Base-by-base conservation (phyloP, 2,888 invertebrate genomes). In the Noctua pronuba region DNA sequence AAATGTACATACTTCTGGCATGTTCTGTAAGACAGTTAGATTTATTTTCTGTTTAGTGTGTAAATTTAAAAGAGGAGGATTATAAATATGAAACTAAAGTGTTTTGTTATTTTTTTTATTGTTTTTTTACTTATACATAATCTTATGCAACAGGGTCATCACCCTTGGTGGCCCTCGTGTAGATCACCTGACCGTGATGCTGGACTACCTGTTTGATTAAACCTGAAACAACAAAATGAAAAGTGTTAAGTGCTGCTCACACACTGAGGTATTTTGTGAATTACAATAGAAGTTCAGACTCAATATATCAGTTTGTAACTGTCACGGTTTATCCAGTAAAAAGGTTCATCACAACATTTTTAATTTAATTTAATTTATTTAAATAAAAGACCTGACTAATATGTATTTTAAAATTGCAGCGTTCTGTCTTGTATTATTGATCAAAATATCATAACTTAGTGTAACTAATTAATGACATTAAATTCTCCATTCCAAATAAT, bases 181-280 rank as follows among this genome's bases (percentile, higher is more conserved):
- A 99, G 95, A 99, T 99, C 86, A 99, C 97, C 97, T 99, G 99
- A 73, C 99, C 98, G 95, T 99, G 98, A 96, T 99, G 99, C 95
- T 99, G 99, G 81, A 99, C 98, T 86, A 99, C 99, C 96, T 99
- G 99, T 94, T 98, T 99, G 94, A 99, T 99, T 92, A 99, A 96
- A 93, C 99, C 98, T 99, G 97, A 1, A 92, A 88, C 77, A 95
- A 88, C 86, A 84, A 73, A 68, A 62, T 65, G 58, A 52, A 46
- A 8, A 70, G 35, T 71, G 31, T 31, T 38, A 77, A 70, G 65
- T 52, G n/a, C 60, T 31, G 28, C 28, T 28, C 31, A 35, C 1
- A 68, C 11, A 64, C 13, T 6, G 31, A 28, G n/a, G 18, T 18
- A 24, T 46, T 55, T 10, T 8, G 60, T 11, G 58, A 8, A 21